Evolutionary conservation across 2,888 invertebrate species (phyloP), one percentile per base, ranked within the genome.

Genomic region (Julus scandinavius): DNA sequence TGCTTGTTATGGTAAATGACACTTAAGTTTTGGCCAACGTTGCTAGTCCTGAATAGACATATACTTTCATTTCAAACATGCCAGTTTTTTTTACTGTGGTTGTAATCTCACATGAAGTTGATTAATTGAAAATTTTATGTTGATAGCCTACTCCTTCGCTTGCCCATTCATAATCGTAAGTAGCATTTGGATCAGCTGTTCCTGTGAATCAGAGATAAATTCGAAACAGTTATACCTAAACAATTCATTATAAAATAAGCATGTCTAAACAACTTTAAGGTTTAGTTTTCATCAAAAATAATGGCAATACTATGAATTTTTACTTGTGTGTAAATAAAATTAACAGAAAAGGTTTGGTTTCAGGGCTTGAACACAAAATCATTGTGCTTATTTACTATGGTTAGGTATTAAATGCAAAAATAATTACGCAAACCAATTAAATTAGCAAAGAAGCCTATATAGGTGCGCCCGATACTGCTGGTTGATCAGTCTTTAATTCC

Each of bases 161-260:
- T 29, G 85, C 4, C 85, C 85, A 88, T 15, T 45, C 38, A 50
- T 85, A 88, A 85, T 85, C 58, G 58, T 85, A 88, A 9, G 85
- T 85, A 1, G 50, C 45, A 88, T 88, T 88, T 38, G 72, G 38
- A 63, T 40, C 50, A 54, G 85, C 63, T 41, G 72, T 29, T 72
- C 72, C 72, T 72, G 72, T 6, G 9, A 72, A 72, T 63, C 9
- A 72, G 9, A 29, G 29, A 58, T 15, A 58, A 15, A 58, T 63
- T 17, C 49, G 13, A 49, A 49, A 29, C 29, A 29, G 29, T 29
- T 29, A 29, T 29, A 29, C 29, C 0, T 29, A 29, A 29, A 29
- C 29, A 29, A 29, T 29, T 29, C 29, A 29, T 29, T 29, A 29
- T 29, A 29, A 1, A n/a, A n/a, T n/a, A n/a, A n/a, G n/a, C n/a